These are phyloP conservation scores for Aythya baeri DNA, from an alignment of 2,113 vertebrate species.

Conservation along the genomic window DNA sequence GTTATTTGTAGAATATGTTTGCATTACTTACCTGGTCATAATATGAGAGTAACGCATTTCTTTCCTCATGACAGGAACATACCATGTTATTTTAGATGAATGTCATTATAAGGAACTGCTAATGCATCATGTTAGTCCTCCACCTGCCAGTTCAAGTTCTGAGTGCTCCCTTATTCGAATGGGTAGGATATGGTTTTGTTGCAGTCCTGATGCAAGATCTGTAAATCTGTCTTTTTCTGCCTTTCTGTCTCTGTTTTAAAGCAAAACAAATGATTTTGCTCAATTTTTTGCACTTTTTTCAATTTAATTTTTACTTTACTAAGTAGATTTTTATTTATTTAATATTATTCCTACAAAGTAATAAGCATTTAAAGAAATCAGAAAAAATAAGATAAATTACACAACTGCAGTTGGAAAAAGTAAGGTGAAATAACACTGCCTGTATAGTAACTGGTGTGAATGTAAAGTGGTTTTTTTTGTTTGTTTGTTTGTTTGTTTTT, in stretches of 20 bases:
- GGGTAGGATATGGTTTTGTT: conserved; percentile 81
- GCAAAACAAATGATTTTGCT: neutral
- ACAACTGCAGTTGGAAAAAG: neutral
- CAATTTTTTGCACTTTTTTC: neutral
- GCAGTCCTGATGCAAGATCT: neutral
- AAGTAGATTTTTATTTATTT: neutral
- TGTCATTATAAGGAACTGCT: conserved; percentile 93
- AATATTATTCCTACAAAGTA: neutral
- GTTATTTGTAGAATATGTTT: neutral
- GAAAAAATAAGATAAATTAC: neutral
- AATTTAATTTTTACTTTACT: neutral
- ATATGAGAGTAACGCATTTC: neutral
- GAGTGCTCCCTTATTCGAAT: conserved; percentile 98
- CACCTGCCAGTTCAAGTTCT: conserved; percentile 88
- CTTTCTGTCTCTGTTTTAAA: neutral
- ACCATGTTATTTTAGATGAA: conserved; percentile 96
- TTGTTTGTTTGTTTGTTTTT: no score
- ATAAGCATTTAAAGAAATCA: neutral
- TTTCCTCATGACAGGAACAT: conserved; percentile 77
- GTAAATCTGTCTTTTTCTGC: neutral
- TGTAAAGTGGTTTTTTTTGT: neutral
- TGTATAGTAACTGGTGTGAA: neutral
- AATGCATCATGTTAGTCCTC: conserved; percentile 91
- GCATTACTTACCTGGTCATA: neutral
- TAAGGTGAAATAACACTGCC: neutral